phyloP scores from a whole-genome alignment of 2,797 vertebrate genomes.

The Pampus argenteus region DNA sequence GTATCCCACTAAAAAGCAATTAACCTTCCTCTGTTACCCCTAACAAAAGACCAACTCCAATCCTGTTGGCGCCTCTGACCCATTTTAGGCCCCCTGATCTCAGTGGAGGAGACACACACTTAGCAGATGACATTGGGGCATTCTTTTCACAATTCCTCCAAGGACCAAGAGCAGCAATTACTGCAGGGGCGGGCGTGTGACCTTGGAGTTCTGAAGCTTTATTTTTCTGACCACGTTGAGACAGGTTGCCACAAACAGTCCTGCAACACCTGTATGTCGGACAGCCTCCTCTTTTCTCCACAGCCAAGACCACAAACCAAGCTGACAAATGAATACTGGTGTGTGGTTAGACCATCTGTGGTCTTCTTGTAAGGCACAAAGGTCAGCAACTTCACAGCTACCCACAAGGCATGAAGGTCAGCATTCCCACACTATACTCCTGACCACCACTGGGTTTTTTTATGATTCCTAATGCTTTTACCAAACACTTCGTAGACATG shows the following conservation, averaged over 20 bases:
- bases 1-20: conserved; percentile 67
- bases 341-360: conserved; percentile 73
- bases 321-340: conserved; percentile 75
- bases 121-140: conserved; percentile 56
- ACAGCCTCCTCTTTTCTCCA: conserved; percentile 18
- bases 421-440: conserved; percentile 57
- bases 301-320: conserved; percentile 56
- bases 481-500: conserved; percentile 41
- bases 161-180: conserved; percentile 66
- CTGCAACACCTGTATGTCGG: conserved; percentile 71
- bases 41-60: conserved; percentile 60
- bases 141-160: conserved; percentile 60
- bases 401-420: conserved; percentile 65
- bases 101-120: conserved; percentile 54
- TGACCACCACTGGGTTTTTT: conserved; percentile 44
- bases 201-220: conserved; percentile 57
- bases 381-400: conserved; percentile 48
- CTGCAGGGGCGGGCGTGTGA: conserved; percentile 45
- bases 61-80: conserved; percentile 46
- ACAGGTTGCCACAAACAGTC: conserved; percentile 65
- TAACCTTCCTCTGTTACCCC: conserved; percentile 63
- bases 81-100: conserved; percentile 49
- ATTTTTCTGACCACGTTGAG: conserved; percentile 51
- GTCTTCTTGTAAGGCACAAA: conserved; percentile 54
- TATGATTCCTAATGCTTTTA: conserved; percentile 51